A percentile compares a stretch with the other conserved stretches of the same genome.
phyloP scores from a whole-genome alignment of 2,113 vertebrate species.

The Xiphophorus maculatus region DNA sequence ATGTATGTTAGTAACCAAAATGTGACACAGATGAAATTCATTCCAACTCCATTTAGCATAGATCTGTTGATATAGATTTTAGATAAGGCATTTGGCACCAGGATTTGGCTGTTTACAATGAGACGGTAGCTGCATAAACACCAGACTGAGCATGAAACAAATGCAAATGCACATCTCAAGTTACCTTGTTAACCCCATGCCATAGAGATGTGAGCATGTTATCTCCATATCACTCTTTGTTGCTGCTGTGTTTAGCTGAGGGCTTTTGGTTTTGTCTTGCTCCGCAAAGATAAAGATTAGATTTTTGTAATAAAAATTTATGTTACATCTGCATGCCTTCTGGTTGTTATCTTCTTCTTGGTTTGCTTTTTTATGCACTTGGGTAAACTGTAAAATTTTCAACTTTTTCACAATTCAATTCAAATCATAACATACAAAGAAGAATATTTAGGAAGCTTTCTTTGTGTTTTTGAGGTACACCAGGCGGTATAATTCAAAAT shows the following conservation, averaged over 20 bases:
- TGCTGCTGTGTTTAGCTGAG: background rate
- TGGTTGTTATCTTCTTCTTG: background rate
- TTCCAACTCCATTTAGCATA: background rate
- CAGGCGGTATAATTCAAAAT: conserved; percentile 9
- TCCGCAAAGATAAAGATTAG: background rate
- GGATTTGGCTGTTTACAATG: conserved; percentile 16
- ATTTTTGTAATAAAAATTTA: background rate
- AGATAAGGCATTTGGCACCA: conserved; percentile 18
- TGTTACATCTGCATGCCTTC: background rate
- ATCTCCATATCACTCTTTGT: background rate
- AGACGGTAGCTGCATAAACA: background rate
- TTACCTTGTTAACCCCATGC: background rate
- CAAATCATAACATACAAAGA: too few species aligned
- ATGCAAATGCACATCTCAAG: background rate
- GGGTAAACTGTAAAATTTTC: background rate
- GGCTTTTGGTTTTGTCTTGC: background rate
- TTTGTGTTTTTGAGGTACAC: background rate
- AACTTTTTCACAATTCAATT: background rate
- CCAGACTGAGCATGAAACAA: background rate
- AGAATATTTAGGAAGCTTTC: background rate
- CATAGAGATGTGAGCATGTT: background rate
- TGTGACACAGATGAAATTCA: background rate
- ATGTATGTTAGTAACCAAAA: background rate
- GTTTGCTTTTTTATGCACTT: background rate
- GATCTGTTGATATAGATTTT: background rate